These are phyloP conservation scores for Drosophila mauritiana DNA, from an alignment of 1,140 invertebrate species.

Conservation along the genomic window DNA sequence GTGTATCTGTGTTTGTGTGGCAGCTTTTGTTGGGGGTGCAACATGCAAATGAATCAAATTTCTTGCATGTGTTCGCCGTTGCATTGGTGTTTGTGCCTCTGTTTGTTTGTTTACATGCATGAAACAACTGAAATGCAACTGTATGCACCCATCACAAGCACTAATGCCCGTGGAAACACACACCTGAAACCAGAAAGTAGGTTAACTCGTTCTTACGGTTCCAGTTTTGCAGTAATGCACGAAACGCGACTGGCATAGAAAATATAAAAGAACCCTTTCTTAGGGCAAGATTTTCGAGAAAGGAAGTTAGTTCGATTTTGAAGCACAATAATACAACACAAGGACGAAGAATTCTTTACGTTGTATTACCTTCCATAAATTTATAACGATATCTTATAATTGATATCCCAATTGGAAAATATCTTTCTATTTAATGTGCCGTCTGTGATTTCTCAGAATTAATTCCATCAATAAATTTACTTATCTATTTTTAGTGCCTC, in stretches of 20 bases:
- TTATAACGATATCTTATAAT: no score
- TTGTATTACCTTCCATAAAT: no score
- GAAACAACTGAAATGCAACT: conserved; percentile 26
- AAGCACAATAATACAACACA: neutral
- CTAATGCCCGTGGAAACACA: conserved; percentile 7
- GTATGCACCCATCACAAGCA: conserved; percentile 27
- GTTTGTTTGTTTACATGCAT: conserved; percentile 45
- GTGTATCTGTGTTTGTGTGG: conserved; percentile 23
- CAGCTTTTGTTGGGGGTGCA: conserved; percentile 35
- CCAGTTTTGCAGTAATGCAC: conserved; percentile 38
- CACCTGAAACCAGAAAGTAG: conserved; percentile 46
- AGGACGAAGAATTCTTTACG: no score
- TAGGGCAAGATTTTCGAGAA: neutral
- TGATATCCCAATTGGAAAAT: no score
- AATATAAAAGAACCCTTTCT: neutral
- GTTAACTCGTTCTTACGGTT: conserved; percentile 62
- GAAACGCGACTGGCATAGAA: conserved; percentile 16
- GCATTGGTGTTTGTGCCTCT: conserved; percentile 33
- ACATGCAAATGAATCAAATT: conserved; percentile 67
- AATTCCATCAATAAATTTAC: no score
- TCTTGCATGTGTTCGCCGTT: conserved; percentile 36
- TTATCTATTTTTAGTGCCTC: no score
- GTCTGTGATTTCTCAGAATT: no score
- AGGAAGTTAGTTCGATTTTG: neutral
- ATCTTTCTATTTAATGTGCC: no score